Percentiles rank a stretch among this genome's conserved stretches.
Conservation (phyloP, 2,113 vertebrate species). For the Alexandromys fortis region DNA sequence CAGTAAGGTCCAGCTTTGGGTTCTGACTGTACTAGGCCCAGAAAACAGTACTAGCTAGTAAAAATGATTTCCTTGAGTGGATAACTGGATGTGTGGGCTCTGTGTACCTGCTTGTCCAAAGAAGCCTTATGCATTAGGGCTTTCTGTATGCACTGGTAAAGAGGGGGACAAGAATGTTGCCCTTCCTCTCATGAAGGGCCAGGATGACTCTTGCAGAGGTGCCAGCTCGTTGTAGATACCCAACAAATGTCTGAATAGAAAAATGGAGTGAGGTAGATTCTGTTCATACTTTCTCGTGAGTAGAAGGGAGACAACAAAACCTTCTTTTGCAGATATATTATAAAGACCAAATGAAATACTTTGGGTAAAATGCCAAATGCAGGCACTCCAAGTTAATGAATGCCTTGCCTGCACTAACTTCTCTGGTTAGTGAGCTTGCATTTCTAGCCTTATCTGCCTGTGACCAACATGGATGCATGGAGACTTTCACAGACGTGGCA, state of each 20-base stretch:
- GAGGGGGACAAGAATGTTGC: too few species aligned
- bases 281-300: neutral
- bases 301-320: neutral
- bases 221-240: neutral
- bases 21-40: neutral
- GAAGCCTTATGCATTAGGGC: neutral
- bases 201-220: neutral
- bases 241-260: neutral
- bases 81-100: neutral
- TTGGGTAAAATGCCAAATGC: neutral
- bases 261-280: neutral
- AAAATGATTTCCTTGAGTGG: neutral
- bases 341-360: neutral
- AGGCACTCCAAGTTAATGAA: neutral
- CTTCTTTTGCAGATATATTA: neutral
- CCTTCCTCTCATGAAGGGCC: neutral
- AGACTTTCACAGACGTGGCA: accelerated
- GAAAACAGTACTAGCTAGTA: neutral
- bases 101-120: neutral
- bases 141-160: neutral
- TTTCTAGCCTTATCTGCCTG: neutral
- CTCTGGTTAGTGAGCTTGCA: neutral
- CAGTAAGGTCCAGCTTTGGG: neutral
- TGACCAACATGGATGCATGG: neutral
- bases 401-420: accelerated